Conservation (phyloP, 2,888 invertebrate genomes). For the Nipponacmea schrenckii region DNA sequence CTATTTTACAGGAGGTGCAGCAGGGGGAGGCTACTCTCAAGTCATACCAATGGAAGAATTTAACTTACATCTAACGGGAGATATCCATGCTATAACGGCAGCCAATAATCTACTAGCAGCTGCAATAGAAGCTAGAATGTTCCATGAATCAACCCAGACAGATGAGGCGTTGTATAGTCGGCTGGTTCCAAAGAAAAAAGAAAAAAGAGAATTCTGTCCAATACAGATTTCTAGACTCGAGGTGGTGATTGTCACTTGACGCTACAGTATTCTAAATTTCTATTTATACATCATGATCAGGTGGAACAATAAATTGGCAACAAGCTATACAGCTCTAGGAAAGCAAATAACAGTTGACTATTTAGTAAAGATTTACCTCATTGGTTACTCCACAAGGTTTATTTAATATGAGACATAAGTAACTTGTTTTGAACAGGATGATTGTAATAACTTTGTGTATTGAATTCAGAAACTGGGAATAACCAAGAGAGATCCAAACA, state of each 20-base stretch:
- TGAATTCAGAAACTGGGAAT: slow-evolving; percentile 77
- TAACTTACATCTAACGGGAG: slow-evolving; percentile 95
- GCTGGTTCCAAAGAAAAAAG: slow-evolving; percentile 86
- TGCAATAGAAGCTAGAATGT: slow-evolving; percentile 94
- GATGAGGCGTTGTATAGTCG: slow-evolving; percentile 85
- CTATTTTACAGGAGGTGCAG: slow-evolving; percentile 82
- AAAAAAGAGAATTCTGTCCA: slow-evolving; percentile 83
- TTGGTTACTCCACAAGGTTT: no score
- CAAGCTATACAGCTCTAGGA: no score
- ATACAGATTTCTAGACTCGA: slow-evolving; percentile 81
- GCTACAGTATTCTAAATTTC: neutral
- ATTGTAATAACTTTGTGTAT: neutral
- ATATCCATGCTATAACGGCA: slow-evolving; percentile 98
- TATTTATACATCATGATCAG: no score
- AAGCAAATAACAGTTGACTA: no score
- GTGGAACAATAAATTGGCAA: no score
- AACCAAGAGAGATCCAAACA: slow-evolving; percentile 83
- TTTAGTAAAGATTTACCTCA: no score
- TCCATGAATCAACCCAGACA: slow-evolving; percentile 93
- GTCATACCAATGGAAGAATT: slow-evolving; percentile 99
- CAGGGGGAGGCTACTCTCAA: slow-evolving; percentile 96
- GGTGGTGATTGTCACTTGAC: slow-evolving; percentile 49
- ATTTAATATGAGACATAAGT: no score
- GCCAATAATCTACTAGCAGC: slow-evolving; percentile 98
- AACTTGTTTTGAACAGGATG: no score